phyloP scores from a whole-genome alignment of 2,888 invertebrate genomes.

The Panzeria rudis region DNA sequence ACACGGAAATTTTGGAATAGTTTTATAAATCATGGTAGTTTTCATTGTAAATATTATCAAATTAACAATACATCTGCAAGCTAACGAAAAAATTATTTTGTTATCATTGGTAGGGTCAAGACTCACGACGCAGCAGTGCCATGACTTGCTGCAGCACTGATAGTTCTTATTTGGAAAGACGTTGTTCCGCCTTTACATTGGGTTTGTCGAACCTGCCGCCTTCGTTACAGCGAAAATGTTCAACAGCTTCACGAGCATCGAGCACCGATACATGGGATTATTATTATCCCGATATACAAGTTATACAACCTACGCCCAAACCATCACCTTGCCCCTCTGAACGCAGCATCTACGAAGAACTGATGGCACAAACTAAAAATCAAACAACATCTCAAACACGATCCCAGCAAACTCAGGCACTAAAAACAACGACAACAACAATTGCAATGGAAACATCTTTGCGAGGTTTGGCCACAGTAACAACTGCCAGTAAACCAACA shows the following conservation, averaged over 20 bases:
- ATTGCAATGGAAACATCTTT: slow-evolving; percentile 63
- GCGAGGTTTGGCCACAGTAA: slow-evolving; percentile 60
- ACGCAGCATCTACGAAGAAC: slow-evolving; percentile 79
- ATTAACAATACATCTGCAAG: neutral
- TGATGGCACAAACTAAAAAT: slow-evolving; percentile 64
- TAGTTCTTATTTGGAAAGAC: slow-evolving; percentile 92
- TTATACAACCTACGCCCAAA: slow-evolving; percentile 92
- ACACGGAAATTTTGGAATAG: slow-evolving; percentile 52
- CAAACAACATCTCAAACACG: slow-evolving; percentile 49
- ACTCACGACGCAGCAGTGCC: slow-evolving; percentile 89
- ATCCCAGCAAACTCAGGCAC: slow-evolving; percentile 58
- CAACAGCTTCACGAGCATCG: slow-evolving; percentile 81
- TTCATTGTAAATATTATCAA: slow-evolving; percentile 38
- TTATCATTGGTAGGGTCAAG: slow-evolving; percentile 79
- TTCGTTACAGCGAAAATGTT: slow-evolving; percentile 81
- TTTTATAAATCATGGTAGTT: slow-evolving; percentile 62
- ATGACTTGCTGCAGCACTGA: slow-evolving; percentile 94
- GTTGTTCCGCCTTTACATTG: slow-evolving; percentile 91
- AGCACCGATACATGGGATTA: slow-evolving; percentile 85
- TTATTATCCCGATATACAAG: slow-evolving; percentile 87
- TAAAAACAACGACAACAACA: slow-evolving; percentile 73
- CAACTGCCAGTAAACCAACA: slow-evolving; percentile 67
- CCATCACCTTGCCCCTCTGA: slow-evolving; percentile 92
- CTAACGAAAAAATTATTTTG: neutral
- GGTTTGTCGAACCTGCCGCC: slow-evolving; percentile 87